Evolutionary conservation across 1,140 invertebrate genomes (phyloP).

Genomic region (Chionoecetes opilio): DNA sequence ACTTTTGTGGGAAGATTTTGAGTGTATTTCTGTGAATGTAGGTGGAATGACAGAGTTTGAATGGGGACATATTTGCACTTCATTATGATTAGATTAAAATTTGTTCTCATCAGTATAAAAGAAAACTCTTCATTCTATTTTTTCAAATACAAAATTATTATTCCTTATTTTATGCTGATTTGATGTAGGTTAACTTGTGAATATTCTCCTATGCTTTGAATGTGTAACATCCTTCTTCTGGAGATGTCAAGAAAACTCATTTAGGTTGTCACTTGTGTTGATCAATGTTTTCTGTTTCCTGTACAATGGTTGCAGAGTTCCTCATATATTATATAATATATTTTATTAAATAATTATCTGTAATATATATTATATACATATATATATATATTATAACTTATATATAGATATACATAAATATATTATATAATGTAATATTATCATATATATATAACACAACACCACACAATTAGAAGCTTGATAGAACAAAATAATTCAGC

Average conservation of each 20-base stretch:
- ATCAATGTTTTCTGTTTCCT: neutral
- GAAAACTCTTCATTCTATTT: too few relatives aligned
- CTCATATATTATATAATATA: neutral
- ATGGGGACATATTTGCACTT: too few relatives aligned
- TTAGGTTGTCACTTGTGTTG: neutral
- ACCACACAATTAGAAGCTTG: too few relatives aligned
- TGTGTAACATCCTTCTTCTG: neutral
- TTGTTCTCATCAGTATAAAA: too few relatives aligned
- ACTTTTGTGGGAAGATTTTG: too few relatives aligned
- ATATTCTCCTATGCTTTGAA: neutral
- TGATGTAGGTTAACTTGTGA: neutral
- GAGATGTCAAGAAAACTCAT: neutral
- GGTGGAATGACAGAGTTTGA: too few relatives aligned
- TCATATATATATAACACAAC: slow-evolving; percentile 28
- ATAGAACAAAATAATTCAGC: too few relatives aligned
- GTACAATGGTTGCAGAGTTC: neutral
- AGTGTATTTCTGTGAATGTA: too few relatives aligned
- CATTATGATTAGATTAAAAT: too few relatives aligned
- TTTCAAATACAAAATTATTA: too few relatives aligned
- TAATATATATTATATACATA: slow-evolving; percentile 35
- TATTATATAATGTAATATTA: neutral
- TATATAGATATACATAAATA: slow-evolving; percentile 22
- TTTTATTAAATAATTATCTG: too few relatives aligned
- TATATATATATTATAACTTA: slow-evolving; percentile 38
- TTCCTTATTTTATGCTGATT: too few relatives aligned